These are phyloP conservation scores for Tenthredo mesomela DNA, from an alignment of 2,888 invertebrate genomes.

Conservation along the genomic window DNA sequence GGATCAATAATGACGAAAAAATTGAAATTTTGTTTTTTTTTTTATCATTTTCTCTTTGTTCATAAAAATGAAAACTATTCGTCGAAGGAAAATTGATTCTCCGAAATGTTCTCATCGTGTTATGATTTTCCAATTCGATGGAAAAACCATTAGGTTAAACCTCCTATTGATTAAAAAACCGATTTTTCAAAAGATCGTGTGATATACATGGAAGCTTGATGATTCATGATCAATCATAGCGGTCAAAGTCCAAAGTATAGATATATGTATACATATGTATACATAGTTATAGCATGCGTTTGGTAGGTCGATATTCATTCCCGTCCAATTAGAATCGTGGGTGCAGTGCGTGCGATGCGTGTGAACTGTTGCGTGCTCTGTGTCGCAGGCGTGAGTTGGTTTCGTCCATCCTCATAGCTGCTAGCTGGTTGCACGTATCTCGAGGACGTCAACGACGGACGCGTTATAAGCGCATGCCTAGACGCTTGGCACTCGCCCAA, in stretches of 20 bases:
- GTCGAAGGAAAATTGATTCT: no score
- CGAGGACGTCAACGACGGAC: conserved; percentile 41
- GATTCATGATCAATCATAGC: conserved; percentile 29
- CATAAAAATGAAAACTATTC: no score
- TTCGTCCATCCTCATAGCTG: neutral
- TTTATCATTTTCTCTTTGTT: no score
- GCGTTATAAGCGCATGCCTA: conserved; percentile 45
- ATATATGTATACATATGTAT: neutral
- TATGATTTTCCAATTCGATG: no score
- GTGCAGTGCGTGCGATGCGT: conserved; percentile 11
- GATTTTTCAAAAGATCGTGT: neutral
- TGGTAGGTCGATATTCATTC: conserved; percentile 10
- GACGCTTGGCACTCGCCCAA: conserved; percentile 34
- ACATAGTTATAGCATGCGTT: neutral
- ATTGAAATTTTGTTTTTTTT: no score
- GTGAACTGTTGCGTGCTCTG: conserved; percentile 29
- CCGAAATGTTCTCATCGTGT: no score
- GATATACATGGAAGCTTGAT: neutral
- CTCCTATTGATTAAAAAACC: neutral
- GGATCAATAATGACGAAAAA: no score
- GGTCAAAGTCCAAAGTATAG: neutral
- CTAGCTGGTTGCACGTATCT: neutral
- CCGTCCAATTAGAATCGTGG: conserved; percentile 36
- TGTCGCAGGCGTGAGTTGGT: neutral
- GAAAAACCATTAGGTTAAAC: no score